Base-by-base conservation (phyloP, 1,140 invertebrate species). In the Mizuhopecten yessoensis region DNA sequence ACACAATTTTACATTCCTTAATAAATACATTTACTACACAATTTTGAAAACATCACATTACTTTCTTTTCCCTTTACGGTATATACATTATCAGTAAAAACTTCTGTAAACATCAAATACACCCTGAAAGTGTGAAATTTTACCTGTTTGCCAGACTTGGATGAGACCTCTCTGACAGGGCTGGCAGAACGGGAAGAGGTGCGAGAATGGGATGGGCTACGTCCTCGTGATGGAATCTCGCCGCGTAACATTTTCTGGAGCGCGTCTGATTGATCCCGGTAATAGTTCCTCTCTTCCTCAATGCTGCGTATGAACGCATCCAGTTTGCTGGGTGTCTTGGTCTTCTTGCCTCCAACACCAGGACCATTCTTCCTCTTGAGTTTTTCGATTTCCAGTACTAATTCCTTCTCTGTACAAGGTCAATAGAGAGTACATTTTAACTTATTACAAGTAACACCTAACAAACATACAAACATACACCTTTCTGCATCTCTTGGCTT, bases 241-340 rank as follows among this genome's bases (percentile, higher is more conserved):
- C 93, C 93, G 20, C 94, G 93, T 34, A 96, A 88, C 91, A 95
- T 93, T 90, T 95, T 94, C 92, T 96, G 95, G 34, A 96, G 92
- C 17, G 92, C 93, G n/a, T 96, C 94, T 0, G 95, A 94, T 93
- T 96, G 96, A n/a, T 94, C 94, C 88, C 95, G 94, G 93, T 96
- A 97, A 89, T 96, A 96, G 92, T 97, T 96, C n/a, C 96, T 91
- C 92, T 97, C 96, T 88, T 96, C 96, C 91, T 97, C 96, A 1
- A 97, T 88, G 87, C 94, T 94, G 34, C 94, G 95, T 1, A 97
- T 95, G 89, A 96, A 96, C 17, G 94, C 93, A 87, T 96, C 96
- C 42, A 96, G 87, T 87, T 95, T 94, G 89, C 94, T 96, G 11
- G 95, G 94, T 17, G 95, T 94, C 91, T 96, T 96, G 23, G 91